phyloP scores from a whole-genome alignment of 2,113 vertebrate genomes.

The Entosphenus tridentatus region DNA sequence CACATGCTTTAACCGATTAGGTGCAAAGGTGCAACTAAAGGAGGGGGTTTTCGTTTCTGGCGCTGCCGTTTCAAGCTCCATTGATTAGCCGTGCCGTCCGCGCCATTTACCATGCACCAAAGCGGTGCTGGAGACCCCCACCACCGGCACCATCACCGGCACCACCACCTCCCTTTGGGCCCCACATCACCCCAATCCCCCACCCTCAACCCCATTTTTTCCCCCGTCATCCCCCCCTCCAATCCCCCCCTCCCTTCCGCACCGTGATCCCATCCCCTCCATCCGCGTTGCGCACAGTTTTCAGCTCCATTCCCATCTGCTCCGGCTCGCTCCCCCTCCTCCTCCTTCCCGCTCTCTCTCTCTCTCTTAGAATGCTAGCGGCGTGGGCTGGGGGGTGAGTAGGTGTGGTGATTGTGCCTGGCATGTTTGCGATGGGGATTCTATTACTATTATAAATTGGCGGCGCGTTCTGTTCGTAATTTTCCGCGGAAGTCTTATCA shows the following conservation, averaged over 20 bases:
- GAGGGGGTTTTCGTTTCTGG: slow-evolving; percentile 5
- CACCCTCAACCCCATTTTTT: neutral
- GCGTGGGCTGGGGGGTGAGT: no score
- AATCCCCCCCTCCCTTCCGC: neutral
- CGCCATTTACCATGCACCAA: neutral
- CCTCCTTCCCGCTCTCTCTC: no score
- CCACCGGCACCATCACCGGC: no score
- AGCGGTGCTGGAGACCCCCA: no score
- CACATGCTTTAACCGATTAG: slow-evolving; percentile 7
- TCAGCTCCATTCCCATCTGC: no score
- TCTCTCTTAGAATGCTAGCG: no score
- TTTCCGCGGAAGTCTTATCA: slow-evolving; percentile 1
- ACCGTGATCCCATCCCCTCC: neutral
- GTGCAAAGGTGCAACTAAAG: slow-evolving; percentile 5
- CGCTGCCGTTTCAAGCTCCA: slow-evolving; percentile 6
- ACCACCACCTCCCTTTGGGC: no score
- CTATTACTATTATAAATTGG: slow-evolving; percentile 3
- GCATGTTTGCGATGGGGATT: neutral
- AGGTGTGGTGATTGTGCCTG: neutral
- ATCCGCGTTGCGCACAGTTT: neutral
- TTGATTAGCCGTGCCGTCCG: slow-evolving; percentile 6
- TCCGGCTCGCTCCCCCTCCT: no score
- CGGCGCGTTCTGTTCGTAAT: slow-evolving; percentile 2
- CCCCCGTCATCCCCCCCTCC: neutral
- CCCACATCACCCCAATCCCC: neutral